Percentiles rank a stretch among this genome's conserved stretches.
phyloP scores from a whole-genome alignment of 2,797 vertebrate genomes.

The Adelosebastes latens region DNA sequence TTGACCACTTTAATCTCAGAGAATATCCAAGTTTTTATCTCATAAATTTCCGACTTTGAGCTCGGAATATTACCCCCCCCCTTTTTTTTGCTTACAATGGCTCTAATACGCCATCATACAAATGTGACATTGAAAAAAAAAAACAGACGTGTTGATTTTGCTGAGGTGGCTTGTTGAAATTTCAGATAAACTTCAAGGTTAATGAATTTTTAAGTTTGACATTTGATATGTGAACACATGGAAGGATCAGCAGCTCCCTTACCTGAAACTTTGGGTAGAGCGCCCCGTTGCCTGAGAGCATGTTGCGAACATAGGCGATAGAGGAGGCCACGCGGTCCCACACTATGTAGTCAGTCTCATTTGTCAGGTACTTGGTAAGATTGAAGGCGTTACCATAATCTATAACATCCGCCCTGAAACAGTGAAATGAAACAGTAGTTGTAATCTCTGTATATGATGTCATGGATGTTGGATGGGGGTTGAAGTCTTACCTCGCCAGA shows the following conservation, averaged over 20 bases:
- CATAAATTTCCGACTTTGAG: no score
- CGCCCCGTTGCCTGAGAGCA: slow-evolving; percentile 84
- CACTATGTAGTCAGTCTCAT: slow-evolving; percentile 88
- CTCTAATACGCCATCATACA: no score
- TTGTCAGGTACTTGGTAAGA: slow-evolving; percentile 87
- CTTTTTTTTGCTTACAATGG: no score
- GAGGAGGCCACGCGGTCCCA: slow-evolving; percentile 88
- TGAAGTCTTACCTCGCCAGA: slow-evolving; percentile 87
- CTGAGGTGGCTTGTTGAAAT: not conserved
- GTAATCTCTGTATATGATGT: not conserved
- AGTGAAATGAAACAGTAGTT: not conserved
- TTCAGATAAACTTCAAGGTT: not conserved
- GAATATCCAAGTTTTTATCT: no score
- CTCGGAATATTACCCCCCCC: no score
- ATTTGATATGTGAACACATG: not conserved
- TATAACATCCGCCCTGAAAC: slow-evolving; percentile 84
- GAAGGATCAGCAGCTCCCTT: not conserved
- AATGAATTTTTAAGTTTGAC: not conserved
- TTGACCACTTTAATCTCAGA: no score
- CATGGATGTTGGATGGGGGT: not conserved
- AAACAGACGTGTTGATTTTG: not conserved
- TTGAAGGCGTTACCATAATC: slow-evolving; percentile 86
- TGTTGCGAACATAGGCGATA: slow-evolving; percentile 87
- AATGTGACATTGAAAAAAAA: not conserved
- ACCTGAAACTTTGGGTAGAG: slow-evolving; percentile 91